phyloP scores from a whole-genome alignment of 2,113 vertebrate species.

The Equus przewalskii region DNA sequence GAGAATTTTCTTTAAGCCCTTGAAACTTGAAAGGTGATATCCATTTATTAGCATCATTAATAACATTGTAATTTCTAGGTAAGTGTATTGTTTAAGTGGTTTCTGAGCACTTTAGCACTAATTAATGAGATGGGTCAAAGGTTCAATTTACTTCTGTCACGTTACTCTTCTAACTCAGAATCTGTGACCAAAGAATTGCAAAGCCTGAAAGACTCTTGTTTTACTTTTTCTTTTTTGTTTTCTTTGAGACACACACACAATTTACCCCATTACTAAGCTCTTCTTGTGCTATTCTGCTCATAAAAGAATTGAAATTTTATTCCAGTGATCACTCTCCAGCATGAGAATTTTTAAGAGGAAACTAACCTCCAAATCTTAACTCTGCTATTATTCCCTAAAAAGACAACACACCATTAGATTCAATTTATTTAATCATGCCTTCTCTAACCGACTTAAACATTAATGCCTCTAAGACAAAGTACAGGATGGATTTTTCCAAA shows the following conservation, averaged over 20 bases:
- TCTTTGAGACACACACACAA: background rate
- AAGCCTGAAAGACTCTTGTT: background rate
- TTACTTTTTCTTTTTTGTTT: background rate
- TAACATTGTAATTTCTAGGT: background rate
- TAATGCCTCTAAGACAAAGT: background rate
- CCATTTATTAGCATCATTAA: constrained; percentile 2
- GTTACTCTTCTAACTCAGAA: background rate
- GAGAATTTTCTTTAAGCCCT: background rate
- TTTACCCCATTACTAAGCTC: background rate
- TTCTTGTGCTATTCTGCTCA: background rate
- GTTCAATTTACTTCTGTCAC: background rate
- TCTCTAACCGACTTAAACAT: background rate
- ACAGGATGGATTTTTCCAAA: background rate
- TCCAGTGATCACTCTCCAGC: background rate
- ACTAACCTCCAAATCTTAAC: constrained; percentile 5
- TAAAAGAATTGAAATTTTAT: constrained; percentile 23
- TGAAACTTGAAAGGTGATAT: background rate
- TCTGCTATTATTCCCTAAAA: constrained; percentile 24
- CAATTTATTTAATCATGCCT: background rate
- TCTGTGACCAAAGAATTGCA: background rate
- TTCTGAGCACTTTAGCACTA: background rate
- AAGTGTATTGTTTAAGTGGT: background rate
- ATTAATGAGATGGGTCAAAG: background rate
- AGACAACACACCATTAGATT: background rate
- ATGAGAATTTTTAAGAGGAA: constrained; percentile 28